Conservation (phyloP, 1,140 invertebrate genomes). For the Teleopsis dalmanni region DNA sequence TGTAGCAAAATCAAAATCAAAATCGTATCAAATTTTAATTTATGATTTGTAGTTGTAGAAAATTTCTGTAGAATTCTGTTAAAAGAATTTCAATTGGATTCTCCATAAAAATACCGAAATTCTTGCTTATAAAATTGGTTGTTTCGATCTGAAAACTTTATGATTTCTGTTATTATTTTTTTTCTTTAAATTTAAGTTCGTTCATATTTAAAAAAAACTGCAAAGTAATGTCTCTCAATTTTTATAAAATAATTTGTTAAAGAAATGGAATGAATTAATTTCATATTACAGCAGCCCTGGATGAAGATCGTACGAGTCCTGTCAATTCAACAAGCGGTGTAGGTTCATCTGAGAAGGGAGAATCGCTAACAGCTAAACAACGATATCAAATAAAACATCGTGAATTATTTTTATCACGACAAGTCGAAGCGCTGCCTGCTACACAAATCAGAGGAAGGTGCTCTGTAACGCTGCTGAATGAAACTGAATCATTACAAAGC, state of each 20-base stretch:
- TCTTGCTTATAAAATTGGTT: background rate
- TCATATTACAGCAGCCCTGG: slow-evolving; percentile 41
- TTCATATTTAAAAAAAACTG: slow-evolving; percentile 4
- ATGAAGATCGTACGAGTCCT: slow-evolving; percentile 46
- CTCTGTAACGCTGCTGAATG: slow-evolving; percentile 94
- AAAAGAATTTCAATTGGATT: background rate
- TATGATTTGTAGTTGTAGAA: too few species aligned
- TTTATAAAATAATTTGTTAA: slow-evolving; percentile 10
- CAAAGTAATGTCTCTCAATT: too few species aligned
- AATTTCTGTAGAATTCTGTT: slow-evolving; percentile 9
- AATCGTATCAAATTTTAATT: too few species aligned
- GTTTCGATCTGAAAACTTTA: background rate
- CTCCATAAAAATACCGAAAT: background rate
- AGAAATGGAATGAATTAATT: background rate
- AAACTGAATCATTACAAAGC: slow-evolving; percentile 90
- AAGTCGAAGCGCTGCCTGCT: slow-evolving; percentile 95
- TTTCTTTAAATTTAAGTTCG: background rate
- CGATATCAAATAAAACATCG: slow-evolving; percentile 94
- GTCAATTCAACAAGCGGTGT: slow-evolving; percentile 25
- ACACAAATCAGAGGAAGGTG: slow-evolving; percentile 99
- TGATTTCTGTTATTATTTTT: too few species aligned
- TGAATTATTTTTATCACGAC: slow-evolving; percentile 95
- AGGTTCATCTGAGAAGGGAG: slow-evolving; percentile 28
- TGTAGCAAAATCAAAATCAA: slow-evolving; percentile 7
- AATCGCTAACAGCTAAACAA: slow-evolving; percentile 60